These are phyloP conservation scores for Mimumesa dahlbomi DNA, from an alignment of 2,888 invertebrate genomes.

Conservation along the genomic window DNA sequence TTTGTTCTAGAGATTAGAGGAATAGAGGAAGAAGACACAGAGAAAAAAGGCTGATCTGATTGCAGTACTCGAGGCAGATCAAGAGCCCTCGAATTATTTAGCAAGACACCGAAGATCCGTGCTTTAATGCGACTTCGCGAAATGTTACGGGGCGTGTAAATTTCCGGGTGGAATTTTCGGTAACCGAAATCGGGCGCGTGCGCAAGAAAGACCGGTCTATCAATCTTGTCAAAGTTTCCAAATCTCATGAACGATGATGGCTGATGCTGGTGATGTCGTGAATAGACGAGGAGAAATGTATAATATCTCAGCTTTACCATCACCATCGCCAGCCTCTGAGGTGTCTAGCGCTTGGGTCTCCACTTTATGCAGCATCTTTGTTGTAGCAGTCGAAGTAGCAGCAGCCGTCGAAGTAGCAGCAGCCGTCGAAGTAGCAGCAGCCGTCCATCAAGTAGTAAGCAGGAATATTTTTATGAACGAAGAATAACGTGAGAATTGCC, in stretches of 20 bases:
- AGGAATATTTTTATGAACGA: slow-evolving; percentile 56
- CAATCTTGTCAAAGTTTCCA: slow-evolving; percentile 60
- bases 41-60: neutral
- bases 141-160: too few relatives aligned
- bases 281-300: slow-evolving; percentile 55
- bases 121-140: neutral
- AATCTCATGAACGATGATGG: slow-evolving; percentile 58
- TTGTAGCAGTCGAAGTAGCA: slow-evolving; percentile 75
- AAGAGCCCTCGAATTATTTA: too few relatives aligned
- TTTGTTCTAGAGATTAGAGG: too few relatives aligned
- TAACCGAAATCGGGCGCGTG: slow-evolving; percentile 8
- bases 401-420: slow-evolving; percentile 76
- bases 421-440: too few relatives aligned
- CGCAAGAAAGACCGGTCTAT: slow-evolving; percentile 40
- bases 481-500: slow-evolving; percentile 18
- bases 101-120: neutral
- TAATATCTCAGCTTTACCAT: slow-evolving; percentile 74
- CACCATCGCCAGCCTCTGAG: slow-evolving; percentile 74
- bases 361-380: slow-evolving; percentile 78
- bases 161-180: neutral
- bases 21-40: too few relatives aligned
- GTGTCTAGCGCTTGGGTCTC: slow-evolving; percentile 78
- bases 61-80: neutral
- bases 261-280: slow-evolving; percentile 64
- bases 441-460: slow-evolving; percentile 75